Conservation (phyloP, 2,113 vertebrate species). For the Ivindomyrus marchei region DNA sequence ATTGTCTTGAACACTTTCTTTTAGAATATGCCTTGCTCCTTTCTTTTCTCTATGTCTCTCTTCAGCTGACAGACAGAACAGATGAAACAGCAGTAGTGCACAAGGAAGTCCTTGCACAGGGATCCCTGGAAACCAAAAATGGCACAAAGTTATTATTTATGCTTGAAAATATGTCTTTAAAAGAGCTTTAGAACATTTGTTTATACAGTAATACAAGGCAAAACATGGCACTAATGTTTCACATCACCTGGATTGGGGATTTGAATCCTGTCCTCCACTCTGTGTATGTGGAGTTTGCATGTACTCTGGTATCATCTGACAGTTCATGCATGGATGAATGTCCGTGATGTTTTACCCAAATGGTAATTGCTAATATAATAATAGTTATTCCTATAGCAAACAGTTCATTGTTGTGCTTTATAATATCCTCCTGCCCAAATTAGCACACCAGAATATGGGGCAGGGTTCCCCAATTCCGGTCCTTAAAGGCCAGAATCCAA, state of each 20-base stretch:
- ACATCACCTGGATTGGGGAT: neutral
- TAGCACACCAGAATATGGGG: neutral
- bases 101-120: conserved; percentile 41
- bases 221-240: neutral
- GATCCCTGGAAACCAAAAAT: conserved; percentile 48
- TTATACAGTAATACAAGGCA: neutral
- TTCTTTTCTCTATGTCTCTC: conserved; percentile 57
- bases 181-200: neutral
- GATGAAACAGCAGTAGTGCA: fast-evolving
- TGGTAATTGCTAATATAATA: neutral
- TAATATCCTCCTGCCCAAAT: neutral
- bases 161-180: neutral
- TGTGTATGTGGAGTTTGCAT: neutral
- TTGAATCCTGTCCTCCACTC: neutral
- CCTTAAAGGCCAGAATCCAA: neutral
- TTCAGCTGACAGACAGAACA: conserved; percentile 59
- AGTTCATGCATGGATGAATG: neutral
- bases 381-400: neutral
- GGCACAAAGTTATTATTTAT: neutral
- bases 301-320: neutral
- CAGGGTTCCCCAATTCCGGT: neutral
- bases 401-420: neutral
- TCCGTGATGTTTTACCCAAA: neutral
- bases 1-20: neutral
- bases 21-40: conserved; percentile 56